These are phyloP conservation scores for Temnothorax ravouxi DNA, from an alignment of 2,888 invertebrate genomes.

Conservation along the genomic window DNA sequence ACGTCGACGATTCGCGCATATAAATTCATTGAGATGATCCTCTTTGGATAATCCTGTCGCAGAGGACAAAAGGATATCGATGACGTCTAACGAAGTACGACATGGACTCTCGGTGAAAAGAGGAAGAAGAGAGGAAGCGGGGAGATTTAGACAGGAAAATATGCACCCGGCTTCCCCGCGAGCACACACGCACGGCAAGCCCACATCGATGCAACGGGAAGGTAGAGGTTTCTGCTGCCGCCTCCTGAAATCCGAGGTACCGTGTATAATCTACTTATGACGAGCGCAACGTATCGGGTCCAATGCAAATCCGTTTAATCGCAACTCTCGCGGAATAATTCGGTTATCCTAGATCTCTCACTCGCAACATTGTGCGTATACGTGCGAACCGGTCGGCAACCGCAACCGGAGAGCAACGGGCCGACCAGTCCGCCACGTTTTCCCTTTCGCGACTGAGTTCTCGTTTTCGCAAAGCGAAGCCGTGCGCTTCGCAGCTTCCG, in stretches of 20 bases:
- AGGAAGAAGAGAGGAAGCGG: too few relatives aligned
- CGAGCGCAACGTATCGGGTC: slow-evolving; percentile 51
- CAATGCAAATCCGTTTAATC: slow-evolving; percentile 69
- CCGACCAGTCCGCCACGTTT: slow-evolving; percentile 54
- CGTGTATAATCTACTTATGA: slow-evolving; percentile 52
- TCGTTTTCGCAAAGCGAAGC: slow-evolving; percentile 37
- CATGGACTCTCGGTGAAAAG: not conserved
- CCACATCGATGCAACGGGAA: not conserved
- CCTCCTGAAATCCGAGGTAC: slow-evolving; percentile 42
- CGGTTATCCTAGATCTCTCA: slow-evolving; percentile 72
- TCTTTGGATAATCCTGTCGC: slow-evolving; percentile 28
- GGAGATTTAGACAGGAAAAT: slow-evolving; percentile 27
- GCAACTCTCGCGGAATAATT: slow-evolving; percentile 75
- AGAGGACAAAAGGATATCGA: slow-evolving; percentile 30
- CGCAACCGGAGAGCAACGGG: slow-evolving; percentile 51
- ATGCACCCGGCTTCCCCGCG: not conserved
- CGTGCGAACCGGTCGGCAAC: slow-evolving; percentile 50
- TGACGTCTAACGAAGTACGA: slow-evolving; percentile 40
- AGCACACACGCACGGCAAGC: not conserved
- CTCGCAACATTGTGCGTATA: slow-evolving; percentile 68
- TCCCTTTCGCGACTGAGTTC: slow-evolving; percentile 59
- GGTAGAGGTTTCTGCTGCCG: not conserved
- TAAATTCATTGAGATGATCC: not conserved
- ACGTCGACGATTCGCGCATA: not conserved
- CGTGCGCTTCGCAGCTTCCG: slow-evolving; percentile 13